These are phyloP conservation scores for Ypsolopha sequella DNA, from an alignment of 2,888 invertebrate genomes.

Conservation along the genomic window DNA sequence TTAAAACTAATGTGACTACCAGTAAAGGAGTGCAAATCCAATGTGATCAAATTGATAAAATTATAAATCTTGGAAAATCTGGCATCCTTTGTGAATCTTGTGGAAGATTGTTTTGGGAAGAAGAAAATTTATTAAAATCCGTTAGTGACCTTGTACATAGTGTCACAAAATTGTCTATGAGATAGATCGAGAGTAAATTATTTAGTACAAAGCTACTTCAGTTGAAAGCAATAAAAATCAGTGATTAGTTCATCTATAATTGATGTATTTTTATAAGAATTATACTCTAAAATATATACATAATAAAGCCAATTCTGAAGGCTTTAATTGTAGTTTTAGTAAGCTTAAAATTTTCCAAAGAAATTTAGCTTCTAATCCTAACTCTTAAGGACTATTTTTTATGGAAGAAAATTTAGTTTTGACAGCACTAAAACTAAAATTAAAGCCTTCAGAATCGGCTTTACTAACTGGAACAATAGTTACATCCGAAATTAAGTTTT, in stretches of 20 bases:
- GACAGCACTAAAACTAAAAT: no score
- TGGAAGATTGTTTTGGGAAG: slow-evolving; percentile 83
- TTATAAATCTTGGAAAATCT: slow-evolving; percentile 53
- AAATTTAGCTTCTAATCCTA: no score
- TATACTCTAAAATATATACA: no score
- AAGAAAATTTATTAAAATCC: slow-evolving; percentile 35
- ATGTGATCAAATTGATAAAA: slow-evolving; percentile 56
- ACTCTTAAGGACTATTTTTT: no score
- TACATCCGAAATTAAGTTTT: no score
- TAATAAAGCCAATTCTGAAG: no score
- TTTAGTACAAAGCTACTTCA: not conserved
- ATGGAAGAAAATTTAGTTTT: no score
- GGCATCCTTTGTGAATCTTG: slow-evolving; percentile 80
- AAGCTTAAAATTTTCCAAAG: no score
- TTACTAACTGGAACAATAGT: no score
- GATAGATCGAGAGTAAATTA: not conserved
- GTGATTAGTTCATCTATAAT: not conserved
- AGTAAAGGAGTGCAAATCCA: slow-evolving; percentile 67
- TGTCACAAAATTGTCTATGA: not conserved
- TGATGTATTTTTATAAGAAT: not conserved
- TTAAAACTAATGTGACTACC: slow-evolving; percentile 28
- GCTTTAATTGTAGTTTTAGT: no score
- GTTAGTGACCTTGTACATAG: slow-evolving; percentile 13
- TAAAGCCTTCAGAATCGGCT: no score
- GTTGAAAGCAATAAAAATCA: not conserved